Percentiles rank a stretch among this genome's conserved stretches.
Evolutionary conservation across 2,797 vertebrate species (phyloP).

Genomic region (Hephaestus fuliginosus): DNA sequence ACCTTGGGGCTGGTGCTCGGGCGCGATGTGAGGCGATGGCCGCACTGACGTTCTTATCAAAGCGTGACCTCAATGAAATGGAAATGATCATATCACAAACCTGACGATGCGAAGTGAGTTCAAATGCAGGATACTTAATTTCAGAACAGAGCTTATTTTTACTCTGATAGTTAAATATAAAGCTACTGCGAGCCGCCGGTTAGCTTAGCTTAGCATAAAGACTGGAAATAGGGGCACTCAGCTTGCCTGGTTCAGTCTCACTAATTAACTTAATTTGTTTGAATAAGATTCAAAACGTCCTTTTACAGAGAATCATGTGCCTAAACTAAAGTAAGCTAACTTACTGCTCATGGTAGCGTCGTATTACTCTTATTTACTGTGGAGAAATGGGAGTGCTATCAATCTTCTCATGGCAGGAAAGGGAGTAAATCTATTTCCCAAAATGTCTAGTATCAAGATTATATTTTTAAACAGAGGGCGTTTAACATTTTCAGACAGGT

Average conservation of each 20-base stretch:
- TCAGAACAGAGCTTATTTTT: not conserved
- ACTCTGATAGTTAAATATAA: not conserved
- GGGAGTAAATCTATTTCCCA: not conserved
- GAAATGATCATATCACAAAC: slow-evolving; percentile 9
- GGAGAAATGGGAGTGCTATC: not conserved
- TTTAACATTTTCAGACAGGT: not conserved
- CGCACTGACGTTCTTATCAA: slow-evolving; percentile 11
- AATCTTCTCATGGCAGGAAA: not conserved
- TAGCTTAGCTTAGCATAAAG: slow-evolving; percentile 3
- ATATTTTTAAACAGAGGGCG: not conserved
- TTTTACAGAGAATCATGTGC: not conserved
- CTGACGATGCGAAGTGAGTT: not conserved
- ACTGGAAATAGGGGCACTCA: not conserved
- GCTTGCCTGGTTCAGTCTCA: not conserved
- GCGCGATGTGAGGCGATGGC: slow-evolving; percentile 39
- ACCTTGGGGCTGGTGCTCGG: slow-evolving; percentile 18
- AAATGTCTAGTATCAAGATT: not conserved
- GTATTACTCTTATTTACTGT: not conserved
- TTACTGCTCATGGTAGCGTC: not conserved
- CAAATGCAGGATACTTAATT: not conserved
- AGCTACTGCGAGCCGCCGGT: not conserved
- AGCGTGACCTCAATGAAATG: slow-evolving; percentile 14
- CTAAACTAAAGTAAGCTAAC: not conserved
- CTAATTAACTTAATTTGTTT: not conserved
- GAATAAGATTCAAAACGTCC: not conserved